phyloP scores from a whole-genome alignment of 2,113 vertebrate species.

The Amia ocellicauda region DNA sequence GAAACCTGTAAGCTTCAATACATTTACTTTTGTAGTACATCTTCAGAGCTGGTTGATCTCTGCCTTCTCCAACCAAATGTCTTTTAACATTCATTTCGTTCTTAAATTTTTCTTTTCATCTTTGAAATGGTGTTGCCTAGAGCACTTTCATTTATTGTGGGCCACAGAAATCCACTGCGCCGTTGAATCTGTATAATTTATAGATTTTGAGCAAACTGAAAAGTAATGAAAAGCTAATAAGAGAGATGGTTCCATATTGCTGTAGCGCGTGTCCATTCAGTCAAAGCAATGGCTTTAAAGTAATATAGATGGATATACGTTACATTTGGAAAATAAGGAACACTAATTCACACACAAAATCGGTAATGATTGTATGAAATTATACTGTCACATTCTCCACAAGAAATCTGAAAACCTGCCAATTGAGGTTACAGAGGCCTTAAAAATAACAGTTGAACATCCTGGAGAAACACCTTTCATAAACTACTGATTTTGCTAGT shows the following conservation, averaged over 20 bases:
- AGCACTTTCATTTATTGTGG: neutral
- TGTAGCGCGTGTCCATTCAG: neutral
- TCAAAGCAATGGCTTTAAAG: constrained; percentile 7
- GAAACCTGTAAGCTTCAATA: constrained; percentile 3
- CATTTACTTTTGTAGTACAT: neutral
- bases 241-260: neutral
- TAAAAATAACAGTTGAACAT: no score
- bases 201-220: neutral
- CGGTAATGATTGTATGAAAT: no score
- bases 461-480: no score
- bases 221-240: neutral
- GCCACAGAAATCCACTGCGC: neutral
- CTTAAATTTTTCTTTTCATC: neutral
- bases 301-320: neutral
- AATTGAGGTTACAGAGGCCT: no score
- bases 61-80: neutral
- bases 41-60: neutral
- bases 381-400: no score
- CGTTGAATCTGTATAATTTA: no score
- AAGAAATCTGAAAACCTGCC: no score
- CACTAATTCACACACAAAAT: no score
- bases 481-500: no score
- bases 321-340: neutral
- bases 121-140: neutral
- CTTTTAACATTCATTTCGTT: constrained; percentile 6